A percentile compares a stretch with the other conserved stretches of the same genome.
phyloP scores from a whole-genome alignment of 2,888 invertebrate genomes.

The Volucella zonaria region DNA sequence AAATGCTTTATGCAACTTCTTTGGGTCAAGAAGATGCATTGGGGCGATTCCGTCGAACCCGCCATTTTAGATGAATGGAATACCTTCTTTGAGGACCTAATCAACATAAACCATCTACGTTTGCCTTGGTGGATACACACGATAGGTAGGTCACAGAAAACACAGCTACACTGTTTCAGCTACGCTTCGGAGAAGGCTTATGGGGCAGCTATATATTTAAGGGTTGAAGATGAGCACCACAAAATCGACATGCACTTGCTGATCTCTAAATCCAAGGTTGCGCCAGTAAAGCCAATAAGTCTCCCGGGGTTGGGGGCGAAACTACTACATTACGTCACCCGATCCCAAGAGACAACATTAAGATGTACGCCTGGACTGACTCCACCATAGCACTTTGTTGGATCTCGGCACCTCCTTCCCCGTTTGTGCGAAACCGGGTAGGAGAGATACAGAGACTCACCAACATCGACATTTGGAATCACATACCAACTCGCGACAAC shows the following conservation, averaged over 20 bases:
- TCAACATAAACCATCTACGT: too few relatives aligned
- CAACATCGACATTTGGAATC: not conserved
- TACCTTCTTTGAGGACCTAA: not conserved
- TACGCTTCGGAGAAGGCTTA: not conserved
- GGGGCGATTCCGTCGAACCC: not conserved
- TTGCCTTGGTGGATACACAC: too few relatives aligned
- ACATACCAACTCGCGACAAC: not conserved
- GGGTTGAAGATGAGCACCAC: too few relatives aligned
- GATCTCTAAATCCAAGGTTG: not conserved
- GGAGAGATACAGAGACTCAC: slow-evolving; percentile 6
- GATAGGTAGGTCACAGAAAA: not conserved
- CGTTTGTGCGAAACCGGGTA: slow-evolving; percentile 50
- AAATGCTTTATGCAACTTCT: slow-evolving; percentile 7
- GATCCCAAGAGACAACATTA: too few relatives aligned
- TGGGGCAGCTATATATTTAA: too few relatives aligned
- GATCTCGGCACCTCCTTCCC: slow-evolving; percentile 38
- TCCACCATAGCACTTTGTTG: too few relatives aligned
- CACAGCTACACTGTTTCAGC: not conserved
- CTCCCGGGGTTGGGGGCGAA: too few relatives aligned
- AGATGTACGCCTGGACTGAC: too few relatives aligned
- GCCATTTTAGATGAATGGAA: slow-evolving; percentile 19
- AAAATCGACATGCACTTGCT: too few relatives aligned
- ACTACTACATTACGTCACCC: too few relatives aligned
- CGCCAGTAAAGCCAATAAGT: too few relatives aligned
- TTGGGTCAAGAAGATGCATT: too few relatives aligned